A percentile compares a stretch with the other conserved stretches of the same genome.
These are phyloP conservation scores for Thermophis baileyi DNA, from an alignment of 2,113 vertebrate genomes.

Conservation along the genomic window DNA sequence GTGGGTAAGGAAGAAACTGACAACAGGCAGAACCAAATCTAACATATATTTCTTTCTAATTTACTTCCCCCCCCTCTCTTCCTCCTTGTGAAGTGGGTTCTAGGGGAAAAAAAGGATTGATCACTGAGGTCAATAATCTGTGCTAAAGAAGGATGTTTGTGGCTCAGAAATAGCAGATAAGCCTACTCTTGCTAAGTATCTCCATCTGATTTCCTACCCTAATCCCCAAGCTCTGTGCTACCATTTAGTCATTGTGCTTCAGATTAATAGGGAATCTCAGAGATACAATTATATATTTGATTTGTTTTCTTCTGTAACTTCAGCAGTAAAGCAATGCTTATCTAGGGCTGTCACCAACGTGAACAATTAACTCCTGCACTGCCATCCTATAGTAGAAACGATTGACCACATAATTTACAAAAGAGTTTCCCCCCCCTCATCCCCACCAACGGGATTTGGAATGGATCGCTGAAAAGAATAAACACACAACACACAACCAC, in stretches of 20 bases:
- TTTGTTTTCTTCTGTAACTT: slow-evolving; percentile 40
- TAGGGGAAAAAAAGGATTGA: not conserved
- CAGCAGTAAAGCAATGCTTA: slow-evolving; percentile 48
- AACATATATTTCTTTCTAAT: not conserved
- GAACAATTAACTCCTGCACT: slow-evolving; percentile 47
- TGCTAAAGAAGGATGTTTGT: not conserved
- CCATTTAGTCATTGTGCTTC: slow-evolving; percentile 42
- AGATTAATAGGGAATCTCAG: slow-evolving; percentile 56
- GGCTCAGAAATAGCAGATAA: not conserved
- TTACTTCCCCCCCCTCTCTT: not conserved
- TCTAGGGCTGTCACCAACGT: slow-evolving; percentile 32
- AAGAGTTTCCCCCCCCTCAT: not conserved
- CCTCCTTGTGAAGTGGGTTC: not conserved
- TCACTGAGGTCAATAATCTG: not conserved
- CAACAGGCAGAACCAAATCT: not conserved
- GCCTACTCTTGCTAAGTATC: not conserved
- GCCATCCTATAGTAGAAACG: slow-evolving; percentile 40
- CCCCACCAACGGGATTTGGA: not conserved
- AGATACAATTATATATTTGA: slow-evolving; percentile 42
- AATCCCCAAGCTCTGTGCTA: slow-evolving; percentile 20
- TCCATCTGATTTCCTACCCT: slow-evolving; percentile 31
- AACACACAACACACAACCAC: not conserved
- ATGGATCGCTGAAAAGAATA: not conserved
- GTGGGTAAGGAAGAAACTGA: not conserved
- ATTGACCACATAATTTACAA: not conserved